Conservation (phyloP, 37 sponge, comb jelly and placozoan species). For the Eunapius fragilis region DNA sequence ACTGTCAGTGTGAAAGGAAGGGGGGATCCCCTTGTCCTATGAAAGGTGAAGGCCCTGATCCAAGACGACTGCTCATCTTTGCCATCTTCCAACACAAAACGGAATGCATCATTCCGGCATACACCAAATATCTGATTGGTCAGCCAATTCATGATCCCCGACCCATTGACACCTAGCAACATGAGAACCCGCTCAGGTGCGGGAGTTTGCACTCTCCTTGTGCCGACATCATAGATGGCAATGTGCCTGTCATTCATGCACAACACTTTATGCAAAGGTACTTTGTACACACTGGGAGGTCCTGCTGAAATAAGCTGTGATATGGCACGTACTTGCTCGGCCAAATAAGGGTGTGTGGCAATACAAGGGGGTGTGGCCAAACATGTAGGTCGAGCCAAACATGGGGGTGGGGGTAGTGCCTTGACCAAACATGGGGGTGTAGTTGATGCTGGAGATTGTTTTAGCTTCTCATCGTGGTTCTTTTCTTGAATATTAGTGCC, state of each 20-base stretch:
- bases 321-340: background rate
- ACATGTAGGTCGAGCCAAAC: no score
- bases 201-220: background rate
- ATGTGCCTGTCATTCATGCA: background rate
- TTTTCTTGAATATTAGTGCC: no score
- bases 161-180: constrained; percentile 66
- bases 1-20: constrained; percentile 42
- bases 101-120: constrained; percentile 45
- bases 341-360: background rate
- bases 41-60: constrained; percentile 56
- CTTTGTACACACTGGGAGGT: background rate
- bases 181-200: constrained; percentile 32
- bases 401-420: no score
- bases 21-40: constrained; percentile 9
- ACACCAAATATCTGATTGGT: constrained; percentile 57
- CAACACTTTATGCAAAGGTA: background rate
- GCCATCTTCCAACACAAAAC: constrained; percentile 26
- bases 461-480: no score
- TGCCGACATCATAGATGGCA: background rate
- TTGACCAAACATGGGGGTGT: no score
- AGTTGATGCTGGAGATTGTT: background rate
- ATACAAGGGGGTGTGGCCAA: no score
- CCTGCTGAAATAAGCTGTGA: background rate
- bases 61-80: constrained; percentile 17
- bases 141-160: constrained; percentile 63